Percentiles rank a stretch among this genome's conserved stretches.
These are phyloP conservation scores for Pelodytes ibericus DNA, from an alignment of 2,797 vertebrate species.

Conservation along the genomic window DNA sequence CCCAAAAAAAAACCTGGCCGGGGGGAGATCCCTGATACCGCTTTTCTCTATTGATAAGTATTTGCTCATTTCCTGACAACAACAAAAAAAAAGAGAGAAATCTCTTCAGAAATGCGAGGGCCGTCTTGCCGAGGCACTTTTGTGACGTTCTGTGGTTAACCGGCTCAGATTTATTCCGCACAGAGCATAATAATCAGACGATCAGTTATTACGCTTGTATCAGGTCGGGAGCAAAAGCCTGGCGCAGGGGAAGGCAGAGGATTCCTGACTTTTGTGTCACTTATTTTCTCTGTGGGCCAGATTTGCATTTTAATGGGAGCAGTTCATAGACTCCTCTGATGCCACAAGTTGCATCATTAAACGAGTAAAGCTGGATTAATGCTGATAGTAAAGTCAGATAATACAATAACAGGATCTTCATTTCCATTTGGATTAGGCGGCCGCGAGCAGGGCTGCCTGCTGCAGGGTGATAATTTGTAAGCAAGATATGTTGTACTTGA, in stretches of 20 bases:
- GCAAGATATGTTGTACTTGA: constrained; percentile 82
- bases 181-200: constrained; percentile 85
- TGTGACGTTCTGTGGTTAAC: constrained; percentile 79
- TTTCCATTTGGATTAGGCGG: constrained; percentile 89
- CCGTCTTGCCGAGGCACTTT: constrained; percentile 77
- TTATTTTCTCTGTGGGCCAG: constrained; percentile 87
- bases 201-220: constrained; percentile 90
- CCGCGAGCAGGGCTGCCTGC: constrained; percentile 78
- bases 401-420: constrained; percentile 85
- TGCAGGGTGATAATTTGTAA: constrained; percentile 75
- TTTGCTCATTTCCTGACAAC: constrained; percentile 99
- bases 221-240: constrained; percentile 73
- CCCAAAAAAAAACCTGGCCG: constrained; percentile 87
- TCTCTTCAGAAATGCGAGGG: constrained; percentile 77
- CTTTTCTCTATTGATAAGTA: constrained; percentile 94
- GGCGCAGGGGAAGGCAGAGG: constrained; percentile 73
- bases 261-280: constrained; percentile 92
- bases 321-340: constrained; percentile 96
- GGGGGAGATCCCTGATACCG: constrained; percentile 88
- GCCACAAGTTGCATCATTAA: constrained; percentile 99
- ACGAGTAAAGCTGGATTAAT: constrained; percentile 99
- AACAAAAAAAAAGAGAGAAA: constrained; percentile 90
- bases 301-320: constrained; percentile 99
- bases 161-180: constrained; percentile 83
- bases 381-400: constrained; percentile 96